Evolutionary conservation across 2,888 invertebrate species (phyloP), one percentile per base, ranked within the genome.

Genomic region (Orthosia cruda): DNA sequence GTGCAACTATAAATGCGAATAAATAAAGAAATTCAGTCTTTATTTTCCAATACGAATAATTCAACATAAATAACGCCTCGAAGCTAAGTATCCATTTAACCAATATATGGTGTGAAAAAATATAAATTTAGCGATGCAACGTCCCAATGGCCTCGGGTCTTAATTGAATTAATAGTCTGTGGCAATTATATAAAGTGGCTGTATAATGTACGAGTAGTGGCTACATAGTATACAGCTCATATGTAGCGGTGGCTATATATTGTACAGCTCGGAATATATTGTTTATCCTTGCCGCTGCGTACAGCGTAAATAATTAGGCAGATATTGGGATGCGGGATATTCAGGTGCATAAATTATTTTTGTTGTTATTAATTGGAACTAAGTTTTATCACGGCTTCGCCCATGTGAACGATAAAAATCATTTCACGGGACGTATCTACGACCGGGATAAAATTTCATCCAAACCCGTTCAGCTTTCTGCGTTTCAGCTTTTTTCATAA

Each of bases 91-190:
- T 70, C 45, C 62, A 67, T 55, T 67, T 26, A 71, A 61, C 66
- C 54, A 67, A 40, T 32, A 54, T 65, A 32, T 58, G 16, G 50
- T 74, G 70, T 73, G 75, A 84, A 84, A n/a, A 85, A 82, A 67
- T 23, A 80, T 81, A 71, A 55, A 81, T 71, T 67, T 59, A 87
- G 86, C 88, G 89, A 74, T 91, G 91, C 91, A 90, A 90, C 18
- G 20, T 80, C 78, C 84, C 71, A 77, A 85, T 84, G 69, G 84
- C 77, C 81, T 65, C 78, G 74, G 83, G 88, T 84, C 74, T 91
- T 91, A 91, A 91, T 91, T 91, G 81, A 91, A 93, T 93, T 92
- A 93, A 93, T 93, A 91, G 92, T 89, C 91, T 87, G 92, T 81
- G 91, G 92, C 66, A 63, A 81, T 83, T 84, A 83, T 88, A 89